Evolutionary conservation across 2,888 invertebrate species (phyloP).

Genomic region (Callyntrura guangdongensis): DNA sequence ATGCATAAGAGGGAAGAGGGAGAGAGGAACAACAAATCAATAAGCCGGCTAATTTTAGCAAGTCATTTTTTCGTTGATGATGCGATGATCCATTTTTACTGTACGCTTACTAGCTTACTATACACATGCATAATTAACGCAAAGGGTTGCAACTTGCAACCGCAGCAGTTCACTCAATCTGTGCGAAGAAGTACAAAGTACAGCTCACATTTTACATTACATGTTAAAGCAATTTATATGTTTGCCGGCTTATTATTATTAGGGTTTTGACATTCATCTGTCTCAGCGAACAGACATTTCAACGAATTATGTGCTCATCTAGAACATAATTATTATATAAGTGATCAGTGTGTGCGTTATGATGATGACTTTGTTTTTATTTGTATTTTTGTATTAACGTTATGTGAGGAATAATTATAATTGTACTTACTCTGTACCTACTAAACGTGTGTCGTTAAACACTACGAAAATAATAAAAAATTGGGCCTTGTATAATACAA

Average conservation of each 20-base stretch:
- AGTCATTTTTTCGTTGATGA: too few species aligned
- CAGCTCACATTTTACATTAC: neutral
- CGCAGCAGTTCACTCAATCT: neutral
- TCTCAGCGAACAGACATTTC: slow-evolving; percentile 48
- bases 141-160: neutral
- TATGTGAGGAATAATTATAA: neutral
- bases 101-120: neutral
- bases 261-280: slow-evolving; percentile 65
- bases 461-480: neutral
- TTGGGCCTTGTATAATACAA: neutral
- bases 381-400: neutral
- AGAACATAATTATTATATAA: neutral
- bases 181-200: neutral
- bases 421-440: too few species aligned
- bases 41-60: slow-evolving; percentile 7
- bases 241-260: slow-evolving; percentile 43
- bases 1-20: too few species aligned
- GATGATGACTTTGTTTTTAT: neutral
- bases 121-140: slow-evolving; percentile 34
- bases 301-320: slow-evolving; percentile 40
- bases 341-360: neutral
- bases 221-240: neutral
- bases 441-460: too few species aligned
- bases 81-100: neutral
- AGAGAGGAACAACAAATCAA: neutral